Base-by-base conservation (phyloP, 2,113 vertebrate species). In the Aegithalos caudatus region DNA sequence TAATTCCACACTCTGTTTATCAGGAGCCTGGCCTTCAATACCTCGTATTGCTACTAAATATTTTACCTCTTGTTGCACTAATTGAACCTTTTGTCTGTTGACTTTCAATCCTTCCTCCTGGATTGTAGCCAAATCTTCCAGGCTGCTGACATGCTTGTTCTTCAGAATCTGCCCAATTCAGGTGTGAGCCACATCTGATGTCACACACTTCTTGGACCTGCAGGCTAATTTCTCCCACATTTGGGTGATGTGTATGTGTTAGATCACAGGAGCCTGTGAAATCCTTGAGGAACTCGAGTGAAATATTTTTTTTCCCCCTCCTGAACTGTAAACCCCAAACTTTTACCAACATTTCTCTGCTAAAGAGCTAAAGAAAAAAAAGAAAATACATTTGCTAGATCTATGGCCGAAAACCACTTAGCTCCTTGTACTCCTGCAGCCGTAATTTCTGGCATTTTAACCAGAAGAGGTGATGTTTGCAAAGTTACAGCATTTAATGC, bases 21-120 rank as follows among this genome's bases (percentile, higher is more conserved):
- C 91, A 71, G 60, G 40, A 92, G 47, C 76, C 48, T 71, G 64
- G 80, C 80, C 91, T 91, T 91, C 94, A 67, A 78, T 81, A 80
- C 33, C 47, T 86, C 9, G 2, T 14, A 81, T 35, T 70, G 29
- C 76, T 92, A 50, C 88, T 62, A 86, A 94, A 88, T 90, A 93
- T 88, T 95, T 97, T 93, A 94, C 91, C 69, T 92, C 86, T 92
- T 88, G 90, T 94, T 92, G 86, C 77, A 71, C 91, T 94, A 95
- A 96, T 90, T 83, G 92, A 88, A 81, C 88, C 72, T 95, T 93
- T 95, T 94, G 92, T 94, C 72, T 93, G 80, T 56, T 88, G 86
- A 77, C 71, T 92, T 90, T 58, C 86, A 62, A 35, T 84, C 72
- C 69, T 71, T 93, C 67, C n/a, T 86, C 64, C 48, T 83, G 91